Percentiles rank a stretch among this genome's conserved stretches.
These are phyloP conservation scores for Allygus modestus DNA, from an alignment of 2,888 invertebrate species.

Conservation along the genomic window DNA sequence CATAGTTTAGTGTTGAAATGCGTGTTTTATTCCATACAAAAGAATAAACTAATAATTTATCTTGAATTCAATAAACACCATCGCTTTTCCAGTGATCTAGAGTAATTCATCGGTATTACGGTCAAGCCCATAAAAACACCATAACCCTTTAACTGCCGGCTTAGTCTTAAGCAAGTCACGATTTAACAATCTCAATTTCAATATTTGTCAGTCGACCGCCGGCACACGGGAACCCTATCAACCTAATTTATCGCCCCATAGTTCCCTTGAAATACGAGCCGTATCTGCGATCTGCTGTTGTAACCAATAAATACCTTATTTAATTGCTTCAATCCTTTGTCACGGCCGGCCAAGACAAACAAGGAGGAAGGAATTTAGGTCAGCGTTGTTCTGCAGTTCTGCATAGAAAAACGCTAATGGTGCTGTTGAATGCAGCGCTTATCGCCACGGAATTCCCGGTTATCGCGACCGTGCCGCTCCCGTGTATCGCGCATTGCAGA, in stretches of 20 bases:
- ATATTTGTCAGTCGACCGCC: background rate
- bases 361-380: slow-evolving; percentile 30
- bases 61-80: no score
- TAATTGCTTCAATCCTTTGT: slow-evolving; percentile 54
- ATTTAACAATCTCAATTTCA: background rate
- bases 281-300: slow-evolving; percentile 42
- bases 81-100: no score
- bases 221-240: background rate
- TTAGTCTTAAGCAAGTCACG: background rate
- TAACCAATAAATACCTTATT: slow-evolving; percentile 52
- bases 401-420: slow-evolving; percentile 54
- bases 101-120: no score
- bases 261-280: slow-evolving; percentile 5
- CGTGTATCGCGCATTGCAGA: no score
- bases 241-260: slow-evolving; percentile 28
- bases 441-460: slow-evolving; percentile 34
- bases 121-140: background rate
- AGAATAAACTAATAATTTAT: no score
- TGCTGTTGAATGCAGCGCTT: slow-evolving; percentile 10
- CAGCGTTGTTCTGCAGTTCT: slow-evolving; percentile 52
- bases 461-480: background rate
- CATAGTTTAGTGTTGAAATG: no score
- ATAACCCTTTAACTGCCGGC: background rate
- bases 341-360: slow-evolving; percentile 28
- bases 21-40: no score